Conservation (phyloP, 2,888 invertebrate species). For the Peribatodes rhomboidaria region DNA sequence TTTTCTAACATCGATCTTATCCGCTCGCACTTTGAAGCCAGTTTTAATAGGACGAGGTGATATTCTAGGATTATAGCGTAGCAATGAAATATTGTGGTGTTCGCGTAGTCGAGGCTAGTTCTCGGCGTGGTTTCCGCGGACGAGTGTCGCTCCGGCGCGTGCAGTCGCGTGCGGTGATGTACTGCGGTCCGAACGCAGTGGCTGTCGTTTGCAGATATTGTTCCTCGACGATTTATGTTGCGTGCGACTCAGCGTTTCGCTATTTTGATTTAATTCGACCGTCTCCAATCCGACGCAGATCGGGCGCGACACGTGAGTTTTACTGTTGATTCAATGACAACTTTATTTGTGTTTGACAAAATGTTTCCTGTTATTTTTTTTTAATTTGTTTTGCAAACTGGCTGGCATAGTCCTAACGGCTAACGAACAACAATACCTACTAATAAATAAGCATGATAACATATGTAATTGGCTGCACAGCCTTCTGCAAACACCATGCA, state of each 20-base stretch:
- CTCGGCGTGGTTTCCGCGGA: neutral
- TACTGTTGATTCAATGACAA: neutral
- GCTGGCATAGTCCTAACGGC: too few relatives aligned
- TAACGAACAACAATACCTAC: too few relatives aligned
- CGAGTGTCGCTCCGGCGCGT: neutral
- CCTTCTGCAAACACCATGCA: too few relatives aligned
- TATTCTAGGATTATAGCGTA: constrained; percentile 48
- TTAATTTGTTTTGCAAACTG: neutral
- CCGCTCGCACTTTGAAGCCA: constrained; percentile 1
- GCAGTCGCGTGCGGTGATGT: neutral
- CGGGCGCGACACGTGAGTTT: constrained; percentile 3
- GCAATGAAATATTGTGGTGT: constrained; percentile 51
- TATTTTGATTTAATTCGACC: constrained; percentile 14
- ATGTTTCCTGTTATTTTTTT: neutral
- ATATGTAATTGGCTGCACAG: too few relatives aligned
- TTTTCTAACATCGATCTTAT: constrained; percentile 20
- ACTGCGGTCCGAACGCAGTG: too few relatives aligned
- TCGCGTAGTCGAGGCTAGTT: constrained; percentile 50
- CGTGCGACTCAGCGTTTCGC: neutral
- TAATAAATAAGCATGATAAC: too few relatives aligned
- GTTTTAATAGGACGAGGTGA: neutral
- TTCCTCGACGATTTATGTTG: constrained; percentile 11
- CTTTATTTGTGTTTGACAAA: neutral
- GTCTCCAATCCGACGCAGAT: neutral
- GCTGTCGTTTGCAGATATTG: constrained; percentile 8